Percentiles rank a stretch among this genome's conserved stretches.
Evolutionary conservation across 2,888 invertebrate species (phyloP).

Genomic region (Epirrhoe alternata): DNA sequence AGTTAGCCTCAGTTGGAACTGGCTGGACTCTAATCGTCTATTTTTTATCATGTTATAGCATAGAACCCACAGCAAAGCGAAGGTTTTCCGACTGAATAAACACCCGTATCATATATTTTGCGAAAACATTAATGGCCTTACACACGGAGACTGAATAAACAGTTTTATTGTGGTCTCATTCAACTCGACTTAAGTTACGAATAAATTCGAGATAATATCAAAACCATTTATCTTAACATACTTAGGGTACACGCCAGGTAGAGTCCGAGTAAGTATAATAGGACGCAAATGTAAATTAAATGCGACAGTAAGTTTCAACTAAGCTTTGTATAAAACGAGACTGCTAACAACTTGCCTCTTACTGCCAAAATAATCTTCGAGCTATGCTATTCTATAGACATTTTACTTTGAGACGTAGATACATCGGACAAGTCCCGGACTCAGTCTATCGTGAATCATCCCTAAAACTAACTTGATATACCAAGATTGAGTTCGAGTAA

Average conservation of each 20-base stretch:
- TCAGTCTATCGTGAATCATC: neutral
- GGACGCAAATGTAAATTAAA: neutral
- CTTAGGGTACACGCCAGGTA: neutral
- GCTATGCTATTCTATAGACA: no score
- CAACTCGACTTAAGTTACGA: constrained; percentile 9
- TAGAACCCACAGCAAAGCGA: neutral
- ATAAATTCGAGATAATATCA: constrained; percentile 17
- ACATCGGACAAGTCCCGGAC: neutral
- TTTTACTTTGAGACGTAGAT: no score
- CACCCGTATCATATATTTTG: constrained; percentile 1
- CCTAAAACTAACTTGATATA: constrained; percentile 16
- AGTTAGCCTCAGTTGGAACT: neutral
- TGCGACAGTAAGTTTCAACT: neutral
- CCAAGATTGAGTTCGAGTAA: constrained; percentile 11
- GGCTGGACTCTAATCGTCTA: neutral
- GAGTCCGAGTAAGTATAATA: neutral
- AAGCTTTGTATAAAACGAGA: no score
- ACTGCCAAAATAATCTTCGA: no score
- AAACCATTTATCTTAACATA: constrained; percentile 17
- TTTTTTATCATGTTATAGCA: neutral
- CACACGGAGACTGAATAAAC: neutral
- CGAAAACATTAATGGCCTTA: neutral
- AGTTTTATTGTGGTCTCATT: constrained; percentile 5
- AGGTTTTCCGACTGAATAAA: neutral
- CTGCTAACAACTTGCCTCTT: no score